A percentile compares a stretch with the other conserved stretches of the same genome.
phyloP scores from a whole-genome alignment of 2,888 invertebrate genomes.

The Bhutanitis thaidina region DNA sequence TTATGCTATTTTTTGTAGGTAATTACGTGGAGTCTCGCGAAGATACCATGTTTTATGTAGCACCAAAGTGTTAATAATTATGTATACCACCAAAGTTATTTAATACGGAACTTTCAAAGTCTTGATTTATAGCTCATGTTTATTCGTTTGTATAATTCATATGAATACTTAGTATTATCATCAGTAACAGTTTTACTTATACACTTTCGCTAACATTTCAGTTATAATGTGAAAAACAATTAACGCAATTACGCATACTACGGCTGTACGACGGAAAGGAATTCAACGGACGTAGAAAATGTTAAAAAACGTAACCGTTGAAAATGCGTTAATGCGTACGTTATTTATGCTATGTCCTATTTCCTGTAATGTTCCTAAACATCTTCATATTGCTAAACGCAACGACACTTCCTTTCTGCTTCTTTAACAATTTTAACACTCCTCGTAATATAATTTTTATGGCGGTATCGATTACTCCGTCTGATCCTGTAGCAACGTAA shows the following conservation, averaged over 20 bases:
- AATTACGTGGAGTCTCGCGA: too few species aligned
- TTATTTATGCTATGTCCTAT: background rate
- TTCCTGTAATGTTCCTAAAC: background rate
- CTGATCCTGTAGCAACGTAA: too few species aligned
- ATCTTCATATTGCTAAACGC: background rate
- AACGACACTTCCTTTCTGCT: too few species aligned
- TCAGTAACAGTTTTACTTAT: constrained; percentile 22
- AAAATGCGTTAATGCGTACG: background rate
- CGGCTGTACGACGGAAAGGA: constrained; percentile 22
- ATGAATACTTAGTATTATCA: constrained; percentile 24
- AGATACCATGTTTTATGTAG: too few species aligned
- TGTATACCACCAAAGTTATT: background rate
- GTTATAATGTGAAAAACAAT: constrained; percentile 24
- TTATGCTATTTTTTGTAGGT: too few species aligned
- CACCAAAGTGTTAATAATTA: too few species aligned
- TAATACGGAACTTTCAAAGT: background rate
- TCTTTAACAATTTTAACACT: too few species aligned
- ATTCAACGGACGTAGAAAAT: constrained; percentile 21
- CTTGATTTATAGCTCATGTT: constrained; percentile 23
- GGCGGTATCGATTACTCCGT: too few species aligned
- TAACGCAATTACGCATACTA: constrained; percentile 22
- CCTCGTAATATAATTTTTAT: too few species aligned
- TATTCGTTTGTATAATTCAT: constrained; percentile 32
- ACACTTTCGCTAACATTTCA: constrained; percentile 27
- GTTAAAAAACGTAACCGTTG: background rate